Evolutionary conservation across 2,113 vertebrate species (phyloP), one percentile per base, ranked within the genome.

Genomic region (Neotoma lepida): DNA sequence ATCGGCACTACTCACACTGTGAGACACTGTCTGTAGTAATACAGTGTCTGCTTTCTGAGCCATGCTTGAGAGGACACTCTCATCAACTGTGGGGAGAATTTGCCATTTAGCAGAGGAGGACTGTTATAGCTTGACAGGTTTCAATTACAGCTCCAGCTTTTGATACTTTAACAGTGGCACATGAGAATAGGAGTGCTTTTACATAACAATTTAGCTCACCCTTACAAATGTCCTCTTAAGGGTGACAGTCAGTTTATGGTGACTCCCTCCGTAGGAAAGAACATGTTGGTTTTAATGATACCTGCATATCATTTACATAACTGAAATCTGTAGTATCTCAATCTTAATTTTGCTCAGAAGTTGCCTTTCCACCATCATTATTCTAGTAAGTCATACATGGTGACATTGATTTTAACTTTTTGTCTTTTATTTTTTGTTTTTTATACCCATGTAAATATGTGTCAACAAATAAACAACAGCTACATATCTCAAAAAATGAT

Each of bases 101-200:
- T 63, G 81, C 92, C 70, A 0, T 92, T 90, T 82, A 81, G 33
- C 15, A 77, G 90, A 90, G 77, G 73, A 91, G 51, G 44, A 33
- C 85, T 74, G 85, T 76, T 73, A 39, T 30, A 64, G 64, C 96
- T 64, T 77, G 78, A 89, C 33, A 91, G 84, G 86, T 94, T 94
- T 93, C 74, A 41, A 0, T 92, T 95, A 30, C 51, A 66, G 63
- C 78, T 87, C 58, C 54, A 6, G 33, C 20, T 91, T 86, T 89
- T 74, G 56, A 82, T 64, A 61, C 85, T 84, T 86, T 63, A 54
- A 28, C 44, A 68, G 90, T 9, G n/a, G 44, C 56, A 18, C 84
- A 1, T 28, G 51, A 66, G 30, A 54, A 56, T n/a, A 68, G 68
- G 66, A 86, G 10, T n/a, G 17, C 56, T 91, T 61, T 92, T 94